Percentiles rank a stretch among this genome's conserved stretches.
Evolutionary conservation across 1,140 invertebrate genomes (phyloP).

Genomic region (Paraescarpia echinospica): DNA sequence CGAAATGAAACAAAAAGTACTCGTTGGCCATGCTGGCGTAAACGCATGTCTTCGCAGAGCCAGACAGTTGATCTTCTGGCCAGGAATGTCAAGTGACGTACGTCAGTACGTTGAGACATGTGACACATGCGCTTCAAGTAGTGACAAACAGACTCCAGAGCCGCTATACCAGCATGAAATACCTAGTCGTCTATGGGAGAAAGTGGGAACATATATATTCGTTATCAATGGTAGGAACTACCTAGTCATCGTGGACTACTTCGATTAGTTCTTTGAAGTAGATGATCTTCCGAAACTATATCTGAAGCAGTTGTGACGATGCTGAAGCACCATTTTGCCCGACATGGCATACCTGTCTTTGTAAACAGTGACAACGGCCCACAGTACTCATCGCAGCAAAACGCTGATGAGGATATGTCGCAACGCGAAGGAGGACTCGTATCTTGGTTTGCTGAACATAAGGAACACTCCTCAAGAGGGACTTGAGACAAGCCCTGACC

Average conservation of each 20-base stretch:
- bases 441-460: too few relatives aligned
- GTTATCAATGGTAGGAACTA: background rate
- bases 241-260: conserved; percentile 3
- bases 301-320: background rate
- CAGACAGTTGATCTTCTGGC: conserved; percentile 10
- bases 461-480: too few relatives aligned
- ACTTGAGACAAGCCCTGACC: background rate
- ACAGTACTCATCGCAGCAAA: background rate
- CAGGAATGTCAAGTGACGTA: conserved; percentile 19
- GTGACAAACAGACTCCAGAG: background rate
- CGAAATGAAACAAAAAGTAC: conserved; percentile 15
- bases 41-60: conserved; percentile 8
- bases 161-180: background rate
- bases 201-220: background rate
- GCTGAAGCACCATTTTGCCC: conserved; percentile 16
- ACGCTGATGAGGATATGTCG: too few relatives aligned
- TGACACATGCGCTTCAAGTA: background rate
- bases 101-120: conserved; percentile 7
- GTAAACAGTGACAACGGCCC: conserved; percentile 16
- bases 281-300: conserved; percentile 15
- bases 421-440: too few relatives aligned
- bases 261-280: conserved; percentile 24
- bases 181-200: background rate
- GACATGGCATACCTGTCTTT: conserved; percentile 22
- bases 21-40: conserved; percentile 11